A percentile compares a stretch with the other conserved stretches of the same genome.
Conservation (phyloP, 2,797 vertebrate species). For the Smutsia temminckii region DNA sequence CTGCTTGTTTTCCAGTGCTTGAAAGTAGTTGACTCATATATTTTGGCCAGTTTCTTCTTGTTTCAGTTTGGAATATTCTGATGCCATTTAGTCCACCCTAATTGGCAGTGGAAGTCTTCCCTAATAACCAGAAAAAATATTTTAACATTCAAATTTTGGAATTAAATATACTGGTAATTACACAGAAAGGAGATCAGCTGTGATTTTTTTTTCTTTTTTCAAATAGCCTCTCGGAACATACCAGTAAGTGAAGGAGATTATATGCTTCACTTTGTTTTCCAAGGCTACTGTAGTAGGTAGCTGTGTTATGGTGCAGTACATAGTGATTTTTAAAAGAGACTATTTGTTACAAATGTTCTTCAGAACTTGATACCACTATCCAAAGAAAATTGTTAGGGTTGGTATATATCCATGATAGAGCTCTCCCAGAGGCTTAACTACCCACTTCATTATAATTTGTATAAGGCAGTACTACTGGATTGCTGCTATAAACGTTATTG, state of each 20-base stretch:
- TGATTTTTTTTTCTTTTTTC: background rate
- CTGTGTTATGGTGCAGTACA: conserved; percentile 30
- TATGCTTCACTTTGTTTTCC: conserved; percentile 52
- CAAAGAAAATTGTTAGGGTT: conserved; percentile 75
- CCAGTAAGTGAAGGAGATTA: background rate
- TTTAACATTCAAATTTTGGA: background rate
- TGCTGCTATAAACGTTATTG: conserved; percentile 81
- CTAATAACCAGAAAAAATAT: background rate
- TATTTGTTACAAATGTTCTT: conserved; percentile 60
- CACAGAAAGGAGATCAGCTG: background rate
- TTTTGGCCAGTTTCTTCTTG: background rate
- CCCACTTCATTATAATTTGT: conserved; percentile 80
- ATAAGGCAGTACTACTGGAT: conserved; percentile 68
- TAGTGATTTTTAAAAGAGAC: conserved; percentile 68
- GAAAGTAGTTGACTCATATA: background rate
- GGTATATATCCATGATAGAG: conserved; percentile 73
- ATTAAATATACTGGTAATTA: background rate
- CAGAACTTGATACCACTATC: conserved; percentile 69
- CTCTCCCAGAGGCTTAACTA: conserved; percentile 72
- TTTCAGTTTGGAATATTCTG: background rate
- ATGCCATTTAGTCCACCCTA: background rate
- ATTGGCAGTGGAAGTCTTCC: background rate
- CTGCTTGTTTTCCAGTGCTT: background rate
- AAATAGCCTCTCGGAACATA: background rate
- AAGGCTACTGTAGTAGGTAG: conserved; percentile 47